Evolutionary conservation across 2,113 vertebrate genomes (phyloP).

Genomic region (Festucalex cinctus): DNA sequence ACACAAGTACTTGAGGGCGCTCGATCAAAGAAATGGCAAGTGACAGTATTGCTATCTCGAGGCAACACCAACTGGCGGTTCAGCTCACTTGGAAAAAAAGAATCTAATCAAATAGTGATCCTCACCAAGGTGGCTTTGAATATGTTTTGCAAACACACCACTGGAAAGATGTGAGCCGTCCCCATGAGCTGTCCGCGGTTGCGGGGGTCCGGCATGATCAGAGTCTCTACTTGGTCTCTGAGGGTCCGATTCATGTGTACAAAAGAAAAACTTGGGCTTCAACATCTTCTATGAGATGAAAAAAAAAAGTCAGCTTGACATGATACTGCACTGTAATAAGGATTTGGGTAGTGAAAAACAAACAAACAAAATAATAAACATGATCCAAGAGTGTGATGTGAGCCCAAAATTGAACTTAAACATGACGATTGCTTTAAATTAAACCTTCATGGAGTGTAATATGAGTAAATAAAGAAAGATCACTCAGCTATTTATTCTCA

Average conservation of each 20-base stretch:
- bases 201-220: conserved; percentile 35
- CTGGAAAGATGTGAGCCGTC: not conserved
- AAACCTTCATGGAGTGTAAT: too few relatives aligned
- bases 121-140: conserved; percentile 12
- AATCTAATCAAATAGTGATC: not conserved
- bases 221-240: conserved; percentile 26
- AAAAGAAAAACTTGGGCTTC: conserved; percentile 13
- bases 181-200: not conserved
- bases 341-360: not conserved
- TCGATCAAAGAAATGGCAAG: conserved; percentile 9
- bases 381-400: too few relatives aligned
- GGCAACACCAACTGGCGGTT: not conserved
- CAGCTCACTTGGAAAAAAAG: not conserved
- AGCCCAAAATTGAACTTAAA: too few relatives aligned
- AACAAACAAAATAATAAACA: too few relatives aligned
- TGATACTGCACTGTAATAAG: not conserved
- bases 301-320: conserved; percentile 15
- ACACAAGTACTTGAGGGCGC: not conserved
- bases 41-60: conserved; percentile 1
- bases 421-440: too few relatives aligned
- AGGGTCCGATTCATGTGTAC: conserved; percentile 18
- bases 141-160: conserved; percentile 6
- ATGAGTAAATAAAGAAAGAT: too few relatives aligned
- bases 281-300: conserved; percentile 13
- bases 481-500: too few relatives aligned